A percentile compares a stretch with the other conserved stretches of the same genome.
phyloP scores from a whole-genome alignment of 2,113 vertebrate genomes.

The Bubo scandiacus region DNA sequence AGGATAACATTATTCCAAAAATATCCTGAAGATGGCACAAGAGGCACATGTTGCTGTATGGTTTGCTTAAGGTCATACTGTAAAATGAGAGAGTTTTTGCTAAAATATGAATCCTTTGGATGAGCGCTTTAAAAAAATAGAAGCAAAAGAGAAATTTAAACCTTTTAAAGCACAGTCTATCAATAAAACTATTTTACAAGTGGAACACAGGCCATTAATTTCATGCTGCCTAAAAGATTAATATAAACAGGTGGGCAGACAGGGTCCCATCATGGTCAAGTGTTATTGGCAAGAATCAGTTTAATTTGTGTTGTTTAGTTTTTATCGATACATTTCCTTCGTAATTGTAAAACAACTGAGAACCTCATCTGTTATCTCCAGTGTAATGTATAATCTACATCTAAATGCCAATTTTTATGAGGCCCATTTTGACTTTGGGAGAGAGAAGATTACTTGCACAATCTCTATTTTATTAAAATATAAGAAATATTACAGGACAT shows the following conservation, averaged over 20 bases:
- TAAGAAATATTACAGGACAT: neutral
- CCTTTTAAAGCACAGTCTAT: constrained; percentile 45
- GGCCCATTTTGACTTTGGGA: constrained; percentile 13
- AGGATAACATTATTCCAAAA: constrained; percentile 31
- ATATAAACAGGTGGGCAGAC: constrained; percentile 9
- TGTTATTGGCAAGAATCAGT: constrained; percentile 35
- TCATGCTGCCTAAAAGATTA: constrained; percentile 34
- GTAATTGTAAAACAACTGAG: constrained; percentile 53
- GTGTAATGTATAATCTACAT: constrained; percentile 33
- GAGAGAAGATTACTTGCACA: constrained; percentile 37
- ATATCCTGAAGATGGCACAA: constrained; percentile 78
- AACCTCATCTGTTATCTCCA: constrained; percentile 56
- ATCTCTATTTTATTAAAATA: constrained; percentile 67
- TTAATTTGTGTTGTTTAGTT: constrained; percentile 42
- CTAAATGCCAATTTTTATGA: constrained; percentile 69
- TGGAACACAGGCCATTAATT: constrained; percentile 46
- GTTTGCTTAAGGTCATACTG: neutral
- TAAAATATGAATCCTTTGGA: constrained; percentile 52
- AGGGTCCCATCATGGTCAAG: neutral
- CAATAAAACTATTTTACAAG: constrained; percentile 59
- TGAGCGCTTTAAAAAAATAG: constrained; percentile 57
- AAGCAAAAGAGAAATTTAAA: constrained; percentile 46
- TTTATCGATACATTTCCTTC: constrained; percentile 61
- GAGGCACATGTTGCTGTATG: constrained; percentile 27
- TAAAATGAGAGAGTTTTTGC: constrained; percentile 6